A percentile compares a stretch with the other conserved stretches of the same genome.
Evolutionary conservation across 2,113 vertebrate species (phyloP).

Genomic region (Pseudolaguvia tuberculata): DNA sequence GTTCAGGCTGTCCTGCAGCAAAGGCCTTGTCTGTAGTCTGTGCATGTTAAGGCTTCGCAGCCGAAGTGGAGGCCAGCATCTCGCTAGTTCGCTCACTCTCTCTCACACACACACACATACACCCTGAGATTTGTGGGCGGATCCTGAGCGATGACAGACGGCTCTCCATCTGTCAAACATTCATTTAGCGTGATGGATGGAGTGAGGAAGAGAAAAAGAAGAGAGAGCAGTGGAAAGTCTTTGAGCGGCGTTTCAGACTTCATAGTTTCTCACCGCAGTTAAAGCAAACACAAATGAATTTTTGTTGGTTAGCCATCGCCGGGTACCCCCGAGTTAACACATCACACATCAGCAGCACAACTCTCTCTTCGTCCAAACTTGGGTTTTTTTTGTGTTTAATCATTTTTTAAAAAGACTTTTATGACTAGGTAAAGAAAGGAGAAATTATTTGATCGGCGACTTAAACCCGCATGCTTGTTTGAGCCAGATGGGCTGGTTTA

Average conservation of each 20-base stretch:
- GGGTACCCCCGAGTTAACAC: slow-evolving; percentile 46
- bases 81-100: not conserved
- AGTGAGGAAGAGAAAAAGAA: slow-evolving; percentile 53
- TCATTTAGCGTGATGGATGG: slow-evolving; percentile 65
- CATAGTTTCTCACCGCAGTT: slow-evolving; percentile 63
- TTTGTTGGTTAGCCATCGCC: slow-evolving; percentile 23
- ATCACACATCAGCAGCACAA: slow-evolving; percentile 50
- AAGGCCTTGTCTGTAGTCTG: slow-evolving; percentile 63
- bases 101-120: slow-evolving; percentile 16
- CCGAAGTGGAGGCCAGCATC: slow-evolving; percentile 13
- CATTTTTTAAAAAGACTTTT: not conserved
- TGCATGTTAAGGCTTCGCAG: slow-evolving; percentile 52
- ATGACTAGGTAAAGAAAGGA: not conserved
- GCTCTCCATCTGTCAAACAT: slow-evolving; percentile 66
- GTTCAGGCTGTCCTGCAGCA: slow-evolving; percentile 57
- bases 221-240: slow-evolving; percentile 63
- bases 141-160: slow-evolving; percentile 60
- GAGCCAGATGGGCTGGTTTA: too few relatives aligned
- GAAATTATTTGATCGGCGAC: not conserved
- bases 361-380: slow-evolving; percentile 8
- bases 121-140: slow-evolving; percentile 31
- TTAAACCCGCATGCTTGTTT: not conserved
- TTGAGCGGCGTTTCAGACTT: slow-evolving; percentile 59
- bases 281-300: slow-evolving; percentile 58
- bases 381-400: not conserved